These are phyloP conservation scores for Hylia prasina DNA, from an alignment of 2,113 vertebrate genomes.

Conservation along the genomic window DNA sequence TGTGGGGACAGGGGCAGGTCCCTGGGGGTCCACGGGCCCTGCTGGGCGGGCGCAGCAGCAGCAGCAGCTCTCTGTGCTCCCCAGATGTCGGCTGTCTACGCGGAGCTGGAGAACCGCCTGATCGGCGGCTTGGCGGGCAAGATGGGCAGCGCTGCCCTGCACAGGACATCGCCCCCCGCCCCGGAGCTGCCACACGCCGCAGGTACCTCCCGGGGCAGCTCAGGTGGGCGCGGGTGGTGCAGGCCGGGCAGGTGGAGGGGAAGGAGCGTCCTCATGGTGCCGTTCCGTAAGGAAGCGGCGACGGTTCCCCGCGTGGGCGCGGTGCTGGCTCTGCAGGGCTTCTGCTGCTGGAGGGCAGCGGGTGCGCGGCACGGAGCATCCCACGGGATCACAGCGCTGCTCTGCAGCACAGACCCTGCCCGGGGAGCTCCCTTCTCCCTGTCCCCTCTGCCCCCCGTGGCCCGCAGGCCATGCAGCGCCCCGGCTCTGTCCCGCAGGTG, in stretches of 20 bases:
- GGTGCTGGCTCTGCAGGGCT: neutral
- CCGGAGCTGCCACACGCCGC: slow-evolving; percentile 70
- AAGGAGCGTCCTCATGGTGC: neutral
- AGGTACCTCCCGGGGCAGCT: slow-evolving; percentile 49
- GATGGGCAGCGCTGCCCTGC: slow-evolving; percentile 65
- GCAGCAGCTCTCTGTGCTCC: neutral
- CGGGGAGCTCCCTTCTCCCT: neutral
- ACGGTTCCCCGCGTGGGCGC: fast-evolving
- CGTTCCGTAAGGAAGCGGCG: fast-evolving
- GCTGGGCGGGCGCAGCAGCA: fast-evolving
- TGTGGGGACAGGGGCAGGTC: fast-evolving
- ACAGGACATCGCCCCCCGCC: slow-evolving; percentile 75
- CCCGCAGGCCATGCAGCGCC: fast-evolving
- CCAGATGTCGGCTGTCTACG: slow-evolving; percentile 94
- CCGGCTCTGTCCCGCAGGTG: slow-evolving; percentile 61
- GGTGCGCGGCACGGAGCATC: fast-evolving
- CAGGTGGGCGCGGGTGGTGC: neutral
- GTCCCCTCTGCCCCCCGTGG: fast-evolving
- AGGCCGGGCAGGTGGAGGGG: neutral
- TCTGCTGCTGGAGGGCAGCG: neutral
- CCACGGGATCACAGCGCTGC: fast-evolving
- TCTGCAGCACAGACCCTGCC: neutral
- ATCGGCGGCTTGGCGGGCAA: slow-evolving; percentile 82
- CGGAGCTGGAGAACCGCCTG: slow-evolving; percentile 86
- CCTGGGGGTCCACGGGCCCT: fast-evolving